Conservation (phyloP, 2,888 invertebrate genomes). For the Ptychoptera albimana region DNA sequence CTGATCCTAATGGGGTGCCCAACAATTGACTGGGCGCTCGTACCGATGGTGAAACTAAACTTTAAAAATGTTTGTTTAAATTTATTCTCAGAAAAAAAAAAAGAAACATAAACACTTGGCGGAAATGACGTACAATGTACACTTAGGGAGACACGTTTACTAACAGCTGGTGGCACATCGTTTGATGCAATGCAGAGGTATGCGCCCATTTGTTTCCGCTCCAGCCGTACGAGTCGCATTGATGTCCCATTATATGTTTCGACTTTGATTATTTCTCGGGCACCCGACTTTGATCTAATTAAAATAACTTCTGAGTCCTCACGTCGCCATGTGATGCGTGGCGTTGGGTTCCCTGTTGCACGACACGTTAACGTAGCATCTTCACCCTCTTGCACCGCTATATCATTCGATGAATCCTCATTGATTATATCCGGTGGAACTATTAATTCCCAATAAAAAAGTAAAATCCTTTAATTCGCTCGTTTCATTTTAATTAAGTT, state of each 20-base stretch:
- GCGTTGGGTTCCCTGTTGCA: conserved; percentile 64
- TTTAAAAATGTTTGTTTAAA: not conserved
- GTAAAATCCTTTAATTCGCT: too few relatives aligned
- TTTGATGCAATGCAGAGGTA: conserved; percentile 86
- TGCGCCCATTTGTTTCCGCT: conserved; percentile 79
- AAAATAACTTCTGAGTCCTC: conserved; percentile 53
- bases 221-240: conserved; percentile 59
- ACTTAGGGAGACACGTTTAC: conserved; percentile 71
- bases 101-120: conserved; percentile 2
- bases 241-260: conserved; percentile 63
- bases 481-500: too few relatives aligned
- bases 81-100: not conserved
- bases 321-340: conserved; percentile 63
- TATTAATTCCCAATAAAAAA: too few relatives aligned
- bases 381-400: conserved; percentile 63
- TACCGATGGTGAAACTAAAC: conserved; percentile 71
- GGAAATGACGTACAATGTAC: conserved; percentile 79
- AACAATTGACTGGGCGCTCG: conserved; percentile 79
- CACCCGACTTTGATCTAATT: too few relatives aligned
- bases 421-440: conserved; percentile 69
- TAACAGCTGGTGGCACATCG: conserved; percentile 81
- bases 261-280: conserved; percentile 31
- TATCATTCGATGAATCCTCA: conserved; percentile 56
- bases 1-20: conserved; percentile 71
- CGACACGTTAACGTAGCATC: conserved; percentile 60